These are phyloP conservation scores for Venturia canescens DNA, from an alignment of 1,140 invertebrate genomes.

Conservation along the genomic window DNA sequence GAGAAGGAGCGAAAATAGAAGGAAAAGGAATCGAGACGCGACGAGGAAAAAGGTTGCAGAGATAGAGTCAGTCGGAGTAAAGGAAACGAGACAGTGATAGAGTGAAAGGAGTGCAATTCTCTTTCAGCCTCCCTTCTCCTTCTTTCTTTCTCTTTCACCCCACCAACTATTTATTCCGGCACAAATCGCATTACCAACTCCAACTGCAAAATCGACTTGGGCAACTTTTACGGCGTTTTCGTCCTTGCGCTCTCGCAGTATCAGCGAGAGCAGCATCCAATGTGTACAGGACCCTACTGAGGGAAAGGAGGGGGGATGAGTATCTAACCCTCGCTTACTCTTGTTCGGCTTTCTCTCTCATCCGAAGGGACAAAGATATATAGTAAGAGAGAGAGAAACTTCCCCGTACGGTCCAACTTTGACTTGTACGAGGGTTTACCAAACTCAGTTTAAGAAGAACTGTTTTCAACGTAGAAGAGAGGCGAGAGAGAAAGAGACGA, in stretches of 20 bases:
- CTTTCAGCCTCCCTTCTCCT: neutral
- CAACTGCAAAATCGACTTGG: slow-evolving; percentile 77
- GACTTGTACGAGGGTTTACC: slow-evolving; percentile 75
- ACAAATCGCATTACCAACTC: slow-evolving; percentile 77
- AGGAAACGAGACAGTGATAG: slow-evolving; percentile 45
- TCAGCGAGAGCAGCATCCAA: slow-evolving; percentile 21
- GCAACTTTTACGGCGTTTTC: slow-evolving; percentile 75
- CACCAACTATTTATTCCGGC: slow-evolving; percentile 75
- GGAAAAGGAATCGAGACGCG: neutral
- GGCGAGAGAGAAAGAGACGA: slow-evolving; percentile 61
- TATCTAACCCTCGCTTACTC: slow-evolving; percentile 20
- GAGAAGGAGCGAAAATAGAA: slow-evolving; percentile 26
- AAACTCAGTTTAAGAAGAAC: slow-evolving; percentile 77
- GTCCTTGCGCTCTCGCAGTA: slow-evolving; percentile 57
- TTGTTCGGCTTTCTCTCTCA: slow-evolving; percentile 39
- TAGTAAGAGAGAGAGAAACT: slow-evolving; percentile 28
- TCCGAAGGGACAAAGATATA: neutral
- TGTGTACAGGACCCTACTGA: slow-evolving; percentile 32
- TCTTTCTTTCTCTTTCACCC: slow-evolving; percentile 51
- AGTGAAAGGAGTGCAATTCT: slow-evolving; percentile 41
- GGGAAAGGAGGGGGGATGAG: too few relatives aligned
- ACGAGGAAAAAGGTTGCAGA: slow-evolving; percentile 15
- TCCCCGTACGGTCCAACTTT: slow-evolving; percentile 70
- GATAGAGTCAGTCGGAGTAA: slow-evolving; percentile 32
- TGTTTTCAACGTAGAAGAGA: slow-evolving; percentile 66